phyloP scores from a whole-genome alignment of 1,140 invertebrate species.

The Drosophila sproati region DNA sequence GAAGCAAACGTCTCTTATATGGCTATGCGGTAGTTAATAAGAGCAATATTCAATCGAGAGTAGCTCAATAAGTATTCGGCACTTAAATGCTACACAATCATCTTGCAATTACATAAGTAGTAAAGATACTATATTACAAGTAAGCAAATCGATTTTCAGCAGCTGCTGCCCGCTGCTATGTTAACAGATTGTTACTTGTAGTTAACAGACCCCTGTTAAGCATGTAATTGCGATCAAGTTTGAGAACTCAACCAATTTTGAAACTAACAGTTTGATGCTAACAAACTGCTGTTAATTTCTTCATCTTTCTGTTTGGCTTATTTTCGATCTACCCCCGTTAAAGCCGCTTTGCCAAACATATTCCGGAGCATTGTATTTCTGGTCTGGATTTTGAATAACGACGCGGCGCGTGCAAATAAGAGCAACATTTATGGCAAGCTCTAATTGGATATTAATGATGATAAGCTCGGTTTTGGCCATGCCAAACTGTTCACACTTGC shows the following conservation, averaged over 20 bases:
- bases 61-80: conserved; percentile 6
- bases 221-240: not conserved
- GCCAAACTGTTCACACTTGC: conserved; percentile 55
- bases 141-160: no score
- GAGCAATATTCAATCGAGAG: conserved; percentile 35
- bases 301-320: not conserved
- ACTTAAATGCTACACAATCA: no score
- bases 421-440: conserved; percentile 73
- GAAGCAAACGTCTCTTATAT: conserved; percentile 54
- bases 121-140: not conserved
- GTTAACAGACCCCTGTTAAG: not conserved
- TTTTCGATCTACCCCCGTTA: conserved; percentile 11
- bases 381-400: conserved; percentile 67
- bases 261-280: not conserved
- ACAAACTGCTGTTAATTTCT: not conserved
- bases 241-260: not conserved
- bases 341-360: not conserved
- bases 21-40: conserved; percentile 61
- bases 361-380: conserved; percentile 30
- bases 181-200: not conserved
- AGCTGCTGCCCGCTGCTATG: no score
- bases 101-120: no score
- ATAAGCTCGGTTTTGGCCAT: conserved; percentile 58
- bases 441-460: conserved; percentile 81
- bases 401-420: conserved; percentile 73